Percentiles rank a stretch among this genome's conserved stretches.
Evolutionary conservation across 2,113 vertebrate genomes (phyloP).

Genomic region (Euleptes europaea): DNA sequence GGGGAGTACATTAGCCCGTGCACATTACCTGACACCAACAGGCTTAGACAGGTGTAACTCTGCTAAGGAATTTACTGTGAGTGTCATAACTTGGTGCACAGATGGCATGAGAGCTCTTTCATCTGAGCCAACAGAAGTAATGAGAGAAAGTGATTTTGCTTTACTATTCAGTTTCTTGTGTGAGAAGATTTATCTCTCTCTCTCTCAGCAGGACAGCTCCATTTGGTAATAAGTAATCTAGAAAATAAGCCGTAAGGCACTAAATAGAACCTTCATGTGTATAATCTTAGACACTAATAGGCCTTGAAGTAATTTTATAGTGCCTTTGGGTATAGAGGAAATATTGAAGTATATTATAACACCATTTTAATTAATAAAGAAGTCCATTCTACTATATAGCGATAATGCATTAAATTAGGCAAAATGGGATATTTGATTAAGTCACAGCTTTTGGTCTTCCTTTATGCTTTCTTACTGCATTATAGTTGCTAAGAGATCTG

Average conservation of each 20-base stretch:
- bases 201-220: not conserved
- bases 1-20: no score
- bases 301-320: not conserved
- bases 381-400: not conserved
- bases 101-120: not conserved
- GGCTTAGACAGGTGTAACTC: no score
- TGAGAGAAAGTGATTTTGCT: not conserved
- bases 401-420: conserved; percentile 6
- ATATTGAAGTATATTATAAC: not conserved
- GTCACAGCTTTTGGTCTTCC: not conserved
- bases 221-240: conserved; percentile 5
- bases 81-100: not conserved
- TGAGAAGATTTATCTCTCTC: not conserved
- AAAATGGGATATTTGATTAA: not conserved
- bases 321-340: not conserved
- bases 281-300: not conserved
- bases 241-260: not conserved
- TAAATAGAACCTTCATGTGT: not conserved
- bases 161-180: not conserved
- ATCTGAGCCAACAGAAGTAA: not conserved
- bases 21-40: no score
- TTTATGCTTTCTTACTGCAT: not conserved
- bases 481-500: not conserved
- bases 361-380: not conserved
- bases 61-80: no score